These are phyloP conservation scores for Hemibagrus wyckioides DNA, from an alignment of 2,113 vertebrate genomes.

Conservation along the genomic window DNA sequence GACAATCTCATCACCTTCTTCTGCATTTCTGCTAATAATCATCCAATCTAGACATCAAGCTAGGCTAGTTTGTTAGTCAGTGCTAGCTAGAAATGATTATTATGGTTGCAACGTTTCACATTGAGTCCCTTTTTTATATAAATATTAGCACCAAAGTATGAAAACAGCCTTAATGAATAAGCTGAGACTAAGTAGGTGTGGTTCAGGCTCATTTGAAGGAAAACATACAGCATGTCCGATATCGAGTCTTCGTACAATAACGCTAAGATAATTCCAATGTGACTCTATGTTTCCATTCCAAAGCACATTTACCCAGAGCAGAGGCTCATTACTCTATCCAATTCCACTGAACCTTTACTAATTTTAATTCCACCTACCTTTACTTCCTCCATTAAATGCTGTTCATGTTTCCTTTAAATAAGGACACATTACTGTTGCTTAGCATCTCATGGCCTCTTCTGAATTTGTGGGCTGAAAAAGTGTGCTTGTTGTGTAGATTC, in stretches of 20 bases:
- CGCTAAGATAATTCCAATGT: not conserved
- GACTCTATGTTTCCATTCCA: not conserved
- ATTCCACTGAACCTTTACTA: too few species aligned
- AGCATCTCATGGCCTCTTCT: not conserved
- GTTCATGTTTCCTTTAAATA: not conserved
- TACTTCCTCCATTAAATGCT: not conserved
- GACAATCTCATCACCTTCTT: not conserved
- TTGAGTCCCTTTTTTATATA: too few species aligned
- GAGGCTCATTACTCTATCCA: too few species aligned
- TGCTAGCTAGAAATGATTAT: too few species aligned
- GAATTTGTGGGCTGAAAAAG: not conserved
- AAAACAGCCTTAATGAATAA: too few species aligned
- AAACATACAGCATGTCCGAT: not conserved
- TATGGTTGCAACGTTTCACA: too few species aligned
- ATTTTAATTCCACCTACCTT: not conserved
- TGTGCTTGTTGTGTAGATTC: not conserved
- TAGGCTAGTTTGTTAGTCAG: too few species aligned
- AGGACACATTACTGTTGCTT: not conserved
- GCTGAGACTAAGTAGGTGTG: too few species aligned
- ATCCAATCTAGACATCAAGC: not conserved
- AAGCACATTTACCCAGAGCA: too few species aligned
- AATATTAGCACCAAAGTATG: too few species aligned
- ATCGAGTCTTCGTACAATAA: not conserved
- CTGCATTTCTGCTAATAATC: not conserved
- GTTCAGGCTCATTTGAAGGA: too few species aligned